Conservation (phyloP, 2,888 invertebrate species). For the Rhopalosiphum nymphaeae region DNA sequence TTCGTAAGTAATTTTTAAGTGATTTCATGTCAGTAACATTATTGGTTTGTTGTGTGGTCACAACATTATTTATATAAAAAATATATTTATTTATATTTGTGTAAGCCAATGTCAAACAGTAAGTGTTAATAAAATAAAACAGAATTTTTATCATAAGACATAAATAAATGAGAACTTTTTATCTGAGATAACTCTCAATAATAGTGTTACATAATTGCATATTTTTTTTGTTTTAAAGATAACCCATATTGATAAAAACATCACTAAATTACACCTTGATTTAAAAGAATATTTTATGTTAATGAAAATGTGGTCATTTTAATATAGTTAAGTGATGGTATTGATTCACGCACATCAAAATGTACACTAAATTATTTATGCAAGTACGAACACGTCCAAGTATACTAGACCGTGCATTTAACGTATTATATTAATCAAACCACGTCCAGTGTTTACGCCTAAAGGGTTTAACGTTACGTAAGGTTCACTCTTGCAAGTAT, state of each 20-base stretch:
- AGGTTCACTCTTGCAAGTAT: not conserved
- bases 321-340: not conserved
- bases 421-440: not conserved
- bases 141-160: not conserved
- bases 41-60: not conserved
- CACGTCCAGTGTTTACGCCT: conserved; percentile 6
- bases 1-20: not conserved
- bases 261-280: not conserved
- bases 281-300: not conserved
- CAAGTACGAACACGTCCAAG: not conserved
- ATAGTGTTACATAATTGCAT: not conserved
- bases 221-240: too few relatives aligned
- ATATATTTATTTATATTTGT: not conserved
- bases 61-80: not conserved
- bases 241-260: not conserved
- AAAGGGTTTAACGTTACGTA: too few relatives aligned
- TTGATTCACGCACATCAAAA: not conserved
- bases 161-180: not conserved
- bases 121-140: not conserved
- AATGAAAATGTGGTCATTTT: not conserved
- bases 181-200: not conserved
- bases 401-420: not conserved
- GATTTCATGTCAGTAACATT: not conserved
- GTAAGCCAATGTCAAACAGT: not conserved
- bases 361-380: not conserved